Conservation (phyloP, 2,113 vertebrate genomes). For the Onychostoma macrolepis region DNA sequence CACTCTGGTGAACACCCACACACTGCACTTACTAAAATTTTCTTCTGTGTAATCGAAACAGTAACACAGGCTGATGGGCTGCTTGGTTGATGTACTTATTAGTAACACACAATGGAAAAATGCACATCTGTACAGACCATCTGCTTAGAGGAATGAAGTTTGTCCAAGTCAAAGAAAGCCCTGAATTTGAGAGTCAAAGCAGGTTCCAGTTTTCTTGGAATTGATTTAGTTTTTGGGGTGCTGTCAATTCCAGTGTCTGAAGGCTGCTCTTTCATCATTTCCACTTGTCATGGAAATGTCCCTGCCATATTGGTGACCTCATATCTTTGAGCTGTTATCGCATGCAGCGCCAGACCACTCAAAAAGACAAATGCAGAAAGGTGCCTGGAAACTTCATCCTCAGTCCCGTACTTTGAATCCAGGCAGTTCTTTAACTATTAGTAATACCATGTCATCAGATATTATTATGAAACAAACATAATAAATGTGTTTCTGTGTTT, state of each 20-base stretch:
- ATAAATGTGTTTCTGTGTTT: constrained; percentile 44
- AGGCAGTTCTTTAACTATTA: background rate
- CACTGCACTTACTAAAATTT: background rate
- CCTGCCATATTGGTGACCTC: background rate
- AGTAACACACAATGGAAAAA: background rate
- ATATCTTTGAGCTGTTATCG: background rate
- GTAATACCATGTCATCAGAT: background rate
- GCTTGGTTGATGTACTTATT: background rate
- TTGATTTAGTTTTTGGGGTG: constrained; percentile 3
- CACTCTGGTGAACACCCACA: background rate
- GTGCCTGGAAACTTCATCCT: background rate
- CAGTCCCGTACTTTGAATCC: background rate
- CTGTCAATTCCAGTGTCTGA: constrained; percentile 10
- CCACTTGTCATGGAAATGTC: background rate
- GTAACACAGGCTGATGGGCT: background rate
- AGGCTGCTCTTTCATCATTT: constrained; percentile 22
- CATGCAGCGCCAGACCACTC: background rate
- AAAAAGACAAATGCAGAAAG: background rate
- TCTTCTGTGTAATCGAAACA: background rate
- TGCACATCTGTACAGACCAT: background rate
- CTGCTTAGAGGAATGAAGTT: background rate
- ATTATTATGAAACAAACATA: background rate
- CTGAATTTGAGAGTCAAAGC: constrained; percentile 9
- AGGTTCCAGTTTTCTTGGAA: constrained; percentile 46
- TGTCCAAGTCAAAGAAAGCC: constrained; percentile 43